These are phyloP conservation scores for Ichneumoninae sp. DNA, from an alignment of 2,888 invertebrate species.

Conservation along the genomic window DNA sequence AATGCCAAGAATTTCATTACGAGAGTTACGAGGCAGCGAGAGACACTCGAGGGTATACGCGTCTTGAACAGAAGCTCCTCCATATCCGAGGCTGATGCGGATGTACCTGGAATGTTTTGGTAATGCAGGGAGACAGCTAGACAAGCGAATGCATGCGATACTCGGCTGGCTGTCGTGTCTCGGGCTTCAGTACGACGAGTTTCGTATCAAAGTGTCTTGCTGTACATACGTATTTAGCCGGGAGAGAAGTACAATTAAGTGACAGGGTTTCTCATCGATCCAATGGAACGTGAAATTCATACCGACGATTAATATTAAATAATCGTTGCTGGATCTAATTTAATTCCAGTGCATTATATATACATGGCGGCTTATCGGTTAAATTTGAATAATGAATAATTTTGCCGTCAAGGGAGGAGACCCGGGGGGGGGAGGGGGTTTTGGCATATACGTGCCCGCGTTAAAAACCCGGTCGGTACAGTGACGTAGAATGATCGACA, in stretches of 20 bases:
- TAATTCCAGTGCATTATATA: slow-evolving; percentile 2
- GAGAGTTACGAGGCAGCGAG: slow-evolving; percentile 73
- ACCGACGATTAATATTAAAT: slow-evolving; percentile 44
- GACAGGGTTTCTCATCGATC: slow-evolving; percentile 11
- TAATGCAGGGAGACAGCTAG: slow-evolving; percentile 66
- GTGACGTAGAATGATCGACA: slow-evolving; percentile 75
- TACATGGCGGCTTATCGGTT: slow-evolving; percentile 9
- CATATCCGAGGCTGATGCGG: slow-evolving; percentile 38
- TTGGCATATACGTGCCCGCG: slow-evolving; percentile 48
- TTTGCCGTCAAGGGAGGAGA: not conserved
- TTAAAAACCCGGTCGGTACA: slow-evolving; percentile 71
- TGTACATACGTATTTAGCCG: slow-evolving; percentile 36
- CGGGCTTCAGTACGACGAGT: slow-evolving; percentile 8
- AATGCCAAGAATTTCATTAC: slow-evolving; percentile 82
- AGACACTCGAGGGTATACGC: slow-evolving; percentile 46
- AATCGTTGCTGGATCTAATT: slow-evolving; percentile 21
- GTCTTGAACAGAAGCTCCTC: slow-evolving; percentile 39
- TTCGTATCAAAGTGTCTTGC: slow-evolving; percentile 50
- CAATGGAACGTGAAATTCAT: slow-evolving; percentile 37
- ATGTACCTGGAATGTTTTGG: slow-evolving; percentile 54
- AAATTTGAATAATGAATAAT: slow-evolving; percentile 33
- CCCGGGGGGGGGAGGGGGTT: no score
- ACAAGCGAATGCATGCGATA: slow-evolving; percentile 65
- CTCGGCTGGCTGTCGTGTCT: slow-evolving; percentile 42
- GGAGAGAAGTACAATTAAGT: slow-evolving; percentile 46